Percentiles rank a stretch among this genome's conserved stretches.
These are phyloP conservation scores for Ceyx melanurus DNA, from an alignment of 2,113 vertebrate species.

Conservation along the genomic window DNA sequence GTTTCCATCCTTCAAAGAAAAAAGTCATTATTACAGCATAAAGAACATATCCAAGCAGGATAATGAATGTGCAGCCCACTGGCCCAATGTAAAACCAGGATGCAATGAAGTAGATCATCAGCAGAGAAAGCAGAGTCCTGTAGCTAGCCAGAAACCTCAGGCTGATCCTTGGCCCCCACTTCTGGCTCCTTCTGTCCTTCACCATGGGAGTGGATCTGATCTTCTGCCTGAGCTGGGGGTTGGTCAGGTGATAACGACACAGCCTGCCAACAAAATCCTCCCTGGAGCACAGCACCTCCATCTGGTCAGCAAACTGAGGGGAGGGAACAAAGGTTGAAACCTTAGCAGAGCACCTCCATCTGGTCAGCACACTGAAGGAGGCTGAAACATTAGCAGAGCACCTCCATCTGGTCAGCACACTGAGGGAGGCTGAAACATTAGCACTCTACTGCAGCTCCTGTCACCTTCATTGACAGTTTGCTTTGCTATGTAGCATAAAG, in stretches of 20 bases:
- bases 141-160: slow-evolving; percentile 91
- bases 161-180: slow-evolving; percentile 79
- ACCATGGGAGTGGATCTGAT: slow-evolving; percentile 68
- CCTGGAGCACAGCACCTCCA: slow-evolving; percentile 84
- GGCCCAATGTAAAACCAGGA: slow-evolving; percentile 80
- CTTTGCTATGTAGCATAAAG: neutral
- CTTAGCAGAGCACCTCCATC: slow-evolving; percentile 82
- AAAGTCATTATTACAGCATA: slow-evolving; percentile 81
- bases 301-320: slow-evolving; percentile 82
- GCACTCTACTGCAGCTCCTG: neutral
- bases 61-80: slow-evolving; percentile 75
- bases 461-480: neutral
- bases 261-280: slow-evolving; percentile 85
- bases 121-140: slow-evolving; percentile 78
- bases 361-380: slow-evolving; percentile 80
- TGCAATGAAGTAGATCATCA: slow-evolving; percentile 78
- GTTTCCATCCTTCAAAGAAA: slow-evolving; percentile 78
- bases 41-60: slow-evolving; percentile 74
- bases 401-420: slow-evolving; percentile 84
- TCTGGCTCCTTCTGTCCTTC: neutral
- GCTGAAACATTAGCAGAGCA: slow-evolving; percentile 74
- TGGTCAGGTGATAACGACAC: slow-evolving; percentile 82
- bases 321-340: no score
- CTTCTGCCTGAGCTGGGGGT: neutral
- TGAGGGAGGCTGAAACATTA: slow-evolving; percentile 39